Percentiles rank a stretch among this genome's conserved stretches.
Conservation (phyloP, 1,140 invertebrate species). For the Zaprionus gabonicus region DNA sequence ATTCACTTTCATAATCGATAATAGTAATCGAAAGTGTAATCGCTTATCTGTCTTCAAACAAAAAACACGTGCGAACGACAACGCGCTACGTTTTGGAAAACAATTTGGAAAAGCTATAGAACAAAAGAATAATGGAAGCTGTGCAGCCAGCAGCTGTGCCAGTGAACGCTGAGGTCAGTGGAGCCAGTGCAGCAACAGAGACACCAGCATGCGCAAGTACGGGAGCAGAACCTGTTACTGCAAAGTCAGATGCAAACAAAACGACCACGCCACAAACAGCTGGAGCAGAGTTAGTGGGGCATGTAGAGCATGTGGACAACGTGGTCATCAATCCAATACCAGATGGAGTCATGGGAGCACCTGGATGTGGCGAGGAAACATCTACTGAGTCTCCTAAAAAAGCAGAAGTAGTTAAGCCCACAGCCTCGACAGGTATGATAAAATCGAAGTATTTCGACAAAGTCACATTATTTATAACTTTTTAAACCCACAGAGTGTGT, state of each 20-base stretch:
- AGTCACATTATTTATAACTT: not conserved
- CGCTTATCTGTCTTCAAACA: slow-evolving; percentile 11
- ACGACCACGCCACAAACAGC: slow-evolving; percentile 2
- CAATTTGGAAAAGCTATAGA: slow-evolving; percentile 1
- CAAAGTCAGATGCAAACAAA: not conserved
- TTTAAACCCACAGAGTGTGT: slow-evolving; percentile 5
- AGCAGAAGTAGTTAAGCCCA: not conserved
- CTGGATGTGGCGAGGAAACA: not conserved
- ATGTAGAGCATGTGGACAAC: not conserved
- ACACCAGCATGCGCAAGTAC: not conserved
- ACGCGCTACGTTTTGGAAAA: slow-evolving; percentile 8
- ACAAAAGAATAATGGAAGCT: slow-evolving; percentile 20
- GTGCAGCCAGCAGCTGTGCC: slow-evolving; percentile 19
- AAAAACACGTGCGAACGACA: slow-evolving; percentile 34
- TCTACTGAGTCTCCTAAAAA: not conserved
- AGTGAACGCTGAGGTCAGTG: not conserved
- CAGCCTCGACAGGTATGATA: not conserved
- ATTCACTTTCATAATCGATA: not conserved
- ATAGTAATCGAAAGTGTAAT: slow-evolving; percentile 4
- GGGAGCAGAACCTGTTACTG: not conserved
- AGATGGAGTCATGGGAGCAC: not conserved
- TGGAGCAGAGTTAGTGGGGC: not conserved
- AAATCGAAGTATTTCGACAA: not conserved
- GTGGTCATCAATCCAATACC: not conserved
- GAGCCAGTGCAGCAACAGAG: not conserved